phyloP scores from a whole-genome alignment of 2,888 invertebrate genomes.

The Cantharis flavilabris region DNA sequence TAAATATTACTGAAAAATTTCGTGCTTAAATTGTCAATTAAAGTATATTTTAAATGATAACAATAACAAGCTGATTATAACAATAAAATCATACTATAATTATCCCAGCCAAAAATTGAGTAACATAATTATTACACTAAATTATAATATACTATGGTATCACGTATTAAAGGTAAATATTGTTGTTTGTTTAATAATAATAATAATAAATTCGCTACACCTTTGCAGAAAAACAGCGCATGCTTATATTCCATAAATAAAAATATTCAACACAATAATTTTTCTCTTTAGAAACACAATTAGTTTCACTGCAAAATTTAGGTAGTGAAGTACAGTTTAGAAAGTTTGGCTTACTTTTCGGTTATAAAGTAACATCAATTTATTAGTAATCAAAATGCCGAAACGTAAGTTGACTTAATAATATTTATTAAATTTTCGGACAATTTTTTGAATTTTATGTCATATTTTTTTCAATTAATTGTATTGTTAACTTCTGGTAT shows the following conservation, averaged over 20 bases:
- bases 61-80: background rate
- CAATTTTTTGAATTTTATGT: background rate
- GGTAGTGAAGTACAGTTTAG: background rate
- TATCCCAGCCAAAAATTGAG: background rate
- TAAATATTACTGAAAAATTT: background rate
- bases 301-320: conserved; percentile 16
- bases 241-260: background rate
- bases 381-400: background rate
- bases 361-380: background rate
- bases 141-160: background rate
- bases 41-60: background rate
- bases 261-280: background rate
- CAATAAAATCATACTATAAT: background rate
- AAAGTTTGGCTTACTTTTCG: background rate
- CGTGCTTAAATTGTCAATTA: background rate
- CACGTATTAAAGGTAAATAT: background rate
- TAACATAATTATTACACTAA: background rate
- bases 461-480: background rate
- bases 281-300: conserved; percentile 2
- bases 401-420: background rate
- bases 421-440: background rate
- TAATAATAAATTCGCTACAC: background rate
- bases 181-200: background rate
- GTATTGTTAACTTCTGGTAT: no score
- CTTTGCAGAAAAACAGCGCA: background rate